Percentiles rank a stretch among this genome's conserved stretches.
Evolutionary conservation across 35 echinoderm and acorn worm species (phyloP).

Genomic region (Diadema setosum): DNA sequence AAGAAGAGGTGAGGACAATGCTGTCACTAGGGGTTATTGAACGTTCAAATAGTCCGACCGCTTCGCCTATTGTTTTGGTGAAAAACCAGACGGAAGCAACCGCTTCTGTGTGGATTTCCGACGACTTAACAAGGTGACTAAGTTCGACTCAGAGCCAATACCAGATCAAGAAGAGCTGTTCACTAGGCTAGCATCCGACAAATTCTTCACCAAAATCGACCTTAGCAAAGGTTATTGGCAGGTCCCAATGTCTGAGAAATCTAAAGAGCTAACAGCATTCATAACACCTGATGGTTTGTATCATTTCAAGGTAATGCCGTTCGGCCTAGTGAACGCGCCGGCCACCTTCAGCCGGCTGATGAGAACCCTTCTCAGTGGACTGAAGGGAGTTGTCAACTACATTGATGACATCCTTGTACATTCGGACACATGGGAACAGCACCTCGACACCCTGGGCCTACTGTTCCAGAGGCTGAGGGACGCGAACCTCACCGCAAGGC

Average conservation of each 20-base stretch:
- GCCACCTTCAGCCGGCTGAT: constrained; percentile 47
- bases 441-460: background rate
- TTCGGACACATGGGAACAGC: constrained; percentile 36
- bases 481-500: constrained; percentile 11
- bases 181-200: background rate
- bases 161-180: constrained; percentile 54
- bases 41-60: background rate
- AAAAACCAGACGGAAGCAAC: constrained; percentile 35
- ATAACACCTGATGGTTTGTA: constrained; percentile 20
- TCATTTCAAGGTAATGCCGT: constrained; percentile 32
- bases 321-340: constrained; percentile 19
- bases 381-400: constrained; percentile 31
- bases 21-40: constrained; percentile 9
- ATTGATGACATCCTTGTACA: constrained; percentile 69
- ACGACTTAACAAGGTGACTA: constrained; percentile 19
- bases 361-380: constrained; percentile 38
- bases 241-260: background rate
- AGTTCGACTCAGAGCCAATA: constrained; percentile 49
- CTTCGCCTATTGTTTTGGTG: background rate
- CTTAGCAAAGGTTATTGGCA: constrained; percentile 76
- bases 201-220: constrained; percentile 51
- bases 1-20: constrained; percentile 31
- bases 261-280: constrained; percentile 9
- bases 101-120: constrained; percentile 45
- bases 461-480: background rate